These are phyloP conservation scores for Listrodromus nycthemerus DNA, from an alignment of 2,888 invertebrate genomes.

Conservation along the genomic window DNA sequence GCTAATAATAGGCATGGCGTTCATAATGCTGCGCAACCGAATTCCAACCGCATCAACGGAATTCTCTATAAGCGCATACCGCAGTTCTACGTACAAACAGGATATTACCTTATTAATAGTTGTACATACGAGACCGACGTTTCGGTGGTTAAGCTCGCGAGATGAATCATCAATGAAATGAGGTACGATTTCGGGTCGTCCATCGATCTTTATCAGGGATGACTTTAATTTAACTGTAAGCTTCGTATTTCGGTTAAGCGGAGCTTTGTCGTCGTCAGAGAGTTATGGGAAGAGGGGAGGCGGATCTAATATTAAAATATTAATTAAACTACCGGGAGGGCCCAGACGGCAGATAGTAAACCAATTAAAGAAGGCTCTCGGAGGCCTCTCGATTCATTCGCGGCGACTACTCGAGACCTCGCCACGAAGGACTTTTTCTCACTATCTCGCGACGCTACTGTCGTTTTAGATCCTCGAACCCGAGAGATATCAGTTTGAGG, in stretches of 20 bases:
- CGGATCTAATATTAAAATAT: slow-evolving; percentile 54
- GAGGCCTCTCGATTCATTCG: slow-evolving; percentile 60
- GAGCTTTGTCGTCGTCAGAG: background rate
- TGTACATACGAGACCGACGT: slow-evolving; percentile 10
- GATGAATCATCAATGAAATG: background rate
- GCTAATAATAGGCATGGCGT: slow-evolving; percentile 56
- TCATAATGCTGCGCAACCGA: slow-evolving; percentile 52
- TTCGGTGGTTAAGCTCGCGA: background rate
- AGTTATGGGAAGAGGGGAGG: background rate
- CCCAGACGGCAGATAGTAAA: slow-evolving; percentile 59
- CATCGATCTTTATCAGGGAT: background rate
- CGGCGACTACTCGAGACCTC: slow-evolving; percentile 42
- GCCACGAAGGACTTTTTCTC: slow-evolving; percentile 23
- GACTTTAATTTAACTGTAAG: slow-evolving; percentile 17
- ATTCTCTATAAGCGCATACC: slow-evolving; percentile 33
- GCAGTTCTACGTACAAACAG: slow-evolving; percentile 35
- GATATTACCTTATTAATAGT: slow-evolving; percentile 23
- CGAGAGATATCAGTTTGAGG: background rate
- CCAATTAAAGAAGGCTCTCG: slow-evolving; percentile 59
- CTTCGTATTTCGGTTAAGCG: background rate
- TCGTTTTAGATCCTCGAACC: background rate
- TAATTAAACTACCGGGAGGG: slow-evolving; percentile 48
- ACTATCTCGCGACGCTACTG: background rate
- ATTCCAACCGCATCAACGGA: slow-evolving; percentile 53
- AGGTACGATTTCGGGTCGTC: background rate